Conservation (phyloP, 2,888 invertebrate species). For the Automeris io region DNA sequence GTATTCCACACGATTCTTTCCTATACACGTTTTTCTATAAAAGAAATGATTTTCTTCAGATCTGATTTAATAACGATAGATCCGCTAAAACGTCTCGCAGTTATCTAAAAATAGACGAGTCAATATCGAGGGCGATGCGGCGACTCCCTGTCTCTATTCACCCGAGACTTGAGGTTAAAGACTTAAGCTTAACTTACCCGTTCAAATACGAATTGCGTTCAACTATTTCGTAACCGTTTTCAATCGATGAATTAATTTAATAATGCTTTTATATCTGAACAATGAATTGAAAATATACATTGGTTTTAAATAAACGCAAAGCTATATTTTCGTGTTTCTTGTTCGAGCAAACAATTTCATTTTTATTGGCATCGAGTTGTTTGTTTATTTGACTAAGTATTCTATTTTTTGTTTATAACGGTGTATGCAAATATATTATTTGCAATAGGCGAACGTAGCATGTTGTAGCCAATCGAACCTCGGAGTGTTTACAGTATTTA, state of each 20-base stretch:
- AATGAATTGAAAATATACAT: no score
- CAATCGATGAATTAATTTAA: background rate
- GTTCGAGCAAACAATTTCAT: no score
- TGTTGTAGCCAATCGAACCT: background rate
- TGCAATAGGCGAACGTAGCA: background rate
- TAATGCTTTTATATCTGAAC: no score
- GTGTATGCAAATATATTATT: background rate
- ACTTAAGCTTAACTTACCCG: background rate
- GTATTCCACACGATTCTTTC: no score
- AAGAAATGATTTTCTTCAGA: slow-evolving; percentile 6
- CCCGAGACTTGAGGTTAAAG: slow-evolving; percentile 6
- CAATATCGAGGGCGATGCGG: slow-evolving; percentile 42
- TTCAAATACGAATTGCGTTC: background rate
- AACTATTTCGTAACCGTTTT: no score
- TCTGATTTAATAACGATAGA: no score
- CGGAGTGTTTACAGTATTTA: slow-evolving; percentile 10
- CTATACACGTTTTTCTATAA: background rate
- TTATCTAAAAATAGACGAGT: slow-evolving; percentile 63
- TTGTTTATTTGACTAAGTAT: no score
- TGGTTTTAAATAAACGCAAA: no score
- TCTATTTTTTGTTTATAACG: background rate
- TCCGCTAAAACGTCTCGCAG: slow-evolving; percentile 28
- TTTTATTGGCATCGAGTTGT: no score
- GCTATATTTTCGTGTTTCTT: no score
- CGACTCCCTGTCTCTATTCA: slow-evolving; percentile 31